Conservation (phyloP, 2,888 invertebrate genomes). For the Taphrorychus bicolor region DNA sequence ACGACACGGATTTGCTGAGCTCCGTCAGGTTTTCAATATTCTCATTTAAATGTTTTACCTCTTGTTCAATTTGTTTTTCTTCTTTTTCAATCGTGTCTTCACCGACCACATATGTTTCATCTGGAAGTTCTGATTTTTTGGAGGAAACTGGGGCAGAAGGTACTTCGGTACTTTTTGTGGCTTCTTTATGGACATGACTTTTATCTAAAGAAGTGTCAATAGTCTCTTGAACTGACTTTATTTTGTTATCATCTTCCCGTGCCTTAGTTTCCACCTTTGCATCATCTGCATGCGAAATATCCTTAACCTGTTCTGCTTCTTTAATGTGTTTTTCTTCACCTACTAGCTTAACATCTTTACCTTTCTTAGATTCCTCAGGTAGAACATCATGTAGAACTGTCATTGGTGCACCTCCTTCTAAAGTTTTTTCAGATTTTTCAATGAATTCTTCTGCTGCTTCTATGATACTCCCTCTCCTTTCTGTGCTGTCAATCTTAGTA, state of each 20-base stretch:
- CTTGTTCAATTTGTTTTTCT: constrained; percentile 42
- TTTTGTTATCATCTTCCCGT: too few species aligned
- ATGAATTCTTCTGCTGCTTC: constrained; percentile 28
- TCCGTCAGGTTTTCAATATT: constrained; percentile 27
- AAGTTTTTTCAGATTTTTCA: constrained; percentile 23
- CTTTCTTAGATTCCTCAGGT: constrained; percentile 10
- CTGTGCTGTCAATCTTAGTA: background rate
- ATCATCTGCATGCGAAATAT: background rate
- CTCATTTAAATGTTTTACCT: constrained; percentile 34
- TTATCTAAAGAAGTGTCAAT: too few species aligned
- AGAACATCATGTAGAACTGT: constrained; percentile 17
- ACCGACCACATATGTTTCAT: background rate
- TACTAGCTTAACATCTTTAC: background rate
- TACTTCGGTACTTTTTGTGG: background rate
- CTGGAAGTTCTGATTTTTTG: background rate
- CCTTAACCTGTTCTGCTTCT: too few species aligned
- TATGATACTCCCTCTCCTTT: constrained; percentile 5
- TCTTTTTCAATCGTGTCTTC: constrained; percentile 36
- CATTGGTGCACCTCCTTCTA: constrained; percentile 17
- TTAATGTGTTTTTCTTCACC: too few species aligned
- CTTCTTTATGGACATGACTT: background rate
- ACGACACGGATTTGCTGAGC: constrained; percentile 28
- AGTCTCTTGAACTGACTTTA: too few species aligned
- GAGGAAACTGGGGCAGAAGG: background rate
- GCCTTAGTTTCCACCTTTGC: background rate